Evolutionary conservation across 1,140 invertebrate genomes (phyloP), one percentile per base, ranked within the genome.

Genomic region (Calliopsis andreniformis): DNA sequence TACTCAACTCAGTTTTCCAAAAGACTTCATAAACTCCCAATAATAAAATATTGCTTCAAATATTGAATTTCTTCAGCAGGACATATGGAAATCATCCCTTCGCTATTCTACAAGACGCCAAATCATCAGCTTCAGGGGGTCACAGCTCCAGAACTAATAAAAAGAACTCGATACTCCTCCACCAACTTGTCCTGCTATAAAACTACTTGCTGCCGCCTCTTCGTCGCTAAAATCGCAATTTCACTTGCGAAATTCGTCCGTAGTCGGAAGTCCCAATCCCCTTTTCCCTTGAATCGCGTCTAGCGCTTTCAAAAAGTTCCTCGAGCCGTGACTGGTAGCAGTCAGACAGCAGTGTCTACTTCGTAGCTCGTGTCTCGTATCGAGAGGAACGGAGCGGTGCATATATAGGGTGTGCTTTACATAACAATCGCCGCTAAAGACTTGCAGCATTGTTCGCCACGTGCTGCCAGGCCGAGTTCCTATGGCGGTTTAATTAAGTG

Each of bases 381-480:
- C 86, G 87, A 87, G 69, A 68, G 81, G 82, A 80, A 82, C 84
- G 87, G 86, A 89, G 82, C 76, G 73, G 82, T 86, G 86, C 85
- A 85, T 88, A 86, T 84, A 87, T 87, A 87, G 90, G 88, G 88
- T 92, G 80, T 91, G 88, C 86, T 92, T 92, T 92, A 92, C 91
- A 92, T 92, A 87, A 92, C 91, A 92, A 92, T 92, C 87, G 91
- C 23, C 89, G 90, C 91, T 92, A 92, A 92, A 92, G 91, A 92
- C 91, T 91, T 79, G 85, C 79, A 85, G 88, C 79, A 92, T 92
- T 92, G 91, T 92, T 78, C 88, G 89, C 85, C 91, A 92, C 91
- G 91, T 92, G 91, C 89, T 87, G 88, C 76, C 76, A 68, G 3
- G 68, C 85, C 84, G 86, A 87, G 85, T 89, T 90, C 87, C 89